Conservation (phyloP, 2,888 invertebrate genomes). For the Keiferia lycopersicella region DNA sequence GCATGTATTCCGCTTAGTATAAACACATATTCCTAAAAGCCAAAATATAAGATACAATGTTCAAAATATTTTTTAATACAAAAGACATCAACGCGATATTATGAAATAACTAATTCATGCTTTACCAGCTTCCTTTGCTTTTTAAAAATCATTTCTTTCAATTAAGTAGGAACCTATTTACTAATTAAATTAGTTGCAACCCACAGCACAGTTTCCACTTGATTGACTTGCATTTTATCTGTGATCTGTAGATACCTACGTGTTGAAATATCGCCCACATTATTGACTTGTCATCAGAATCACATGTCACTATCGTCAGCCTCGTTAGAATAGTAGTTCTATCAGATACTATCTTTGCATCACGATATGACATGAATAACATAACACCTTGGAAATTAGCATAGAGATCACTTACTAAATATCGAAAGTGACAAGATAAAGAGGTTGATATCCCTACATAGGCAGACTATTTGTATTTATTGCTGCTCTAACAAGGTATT, state of each 20-base stretch:
- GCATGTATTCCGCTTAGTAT: too few species aligned
- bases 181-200: background rate
- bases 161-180: background rate
- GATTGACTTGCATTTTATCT: background rate
- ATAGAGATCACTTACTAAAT: conserved; percentile 16
- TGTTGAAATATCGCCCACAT: background rate
- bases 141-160: background rate
- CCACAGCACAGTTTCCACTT: background rate
- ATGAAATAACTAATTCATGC: too few species aligned
- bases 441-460: background rate
- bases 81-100: conserved; percentile 32
- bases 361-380: conserved; percentile 9
- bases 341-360: background rate
- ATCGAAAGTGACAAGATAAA: conserved; percentile 7
- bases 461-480: background rate
- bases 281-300: conserved; percentile 11
- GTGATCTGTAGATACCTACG: background rate
- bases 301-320: conserved; percentile 13
- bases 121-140: background rate
- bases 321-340: background rate
- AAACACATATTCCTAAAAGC: too few species aligned
- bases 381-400: conserved; percentile 7
- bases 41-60: background rate
- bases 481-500: conserved; percentile 5
- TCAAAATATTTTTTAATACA: conserved; percentile 5